Evolutionary conservation across 2,113 vertebrate species (phyloP), one percentile per base, ranked within the genome.

Genomic region (Eptatretus burgeri): DNA sequence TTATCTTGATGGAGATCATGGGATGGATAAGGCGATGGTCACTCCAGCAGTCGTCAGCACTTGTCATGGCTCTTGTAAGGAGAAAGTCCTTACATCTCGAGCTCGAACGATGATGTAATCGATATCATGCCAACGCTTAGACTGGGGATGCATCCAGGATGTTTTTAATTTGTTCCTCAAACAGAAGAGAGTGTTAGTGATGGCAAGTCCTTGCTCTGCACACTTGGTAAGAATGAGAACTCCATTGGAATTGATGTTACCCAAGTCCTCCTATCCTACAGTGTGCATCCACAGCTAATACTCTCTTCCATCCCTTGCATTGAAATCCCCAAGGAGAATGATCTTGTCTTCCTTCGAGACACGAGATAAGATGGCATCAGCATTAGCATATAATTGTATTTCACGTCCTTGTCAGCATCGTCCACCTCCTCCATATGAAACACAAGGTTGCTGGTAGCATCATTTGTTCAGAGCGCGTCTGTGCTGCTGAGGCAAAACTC

Each of bases 151-250:
- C 56, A 60, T 60, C 56, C 56, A 60, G 9, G 56, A 60, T 60
- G 56, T 60, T 60, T 60, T 60, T 2, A 60, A 60, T 60, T 60
- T 17, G 56, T 10, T 60, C 19, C 12, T 60, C 2, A 10, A 2
- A 60, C 12, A 12, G 53, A 60, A 60, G 56, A 60, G 56, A n/a
- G 12, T 60, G 56, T 60, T 60, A 19, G 56, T 60, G 56, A 60
- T 60, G 12, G 19, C 19, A 19, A 60, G 56, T n/a, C 19, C 56
- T 10, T 12, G 12, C 19, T 60, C 56, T 19, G 56, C 19, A 60
- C 56, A 60, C 12, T 60, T 60, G 56, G 56, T 60, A 17, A 11
- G 56, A 19, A n/a, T n/a, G n/a, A 60, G 56, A 60, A 60, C 56
- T 60, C 56, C 56, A 60, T 60, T 60, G n/a, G 56, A 60, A 19